These are phyloP conservation scores for Callionymus lyra DNA, from an alignment of 2,113 vertebrate species.

Conservation along the genomic window DNA sequence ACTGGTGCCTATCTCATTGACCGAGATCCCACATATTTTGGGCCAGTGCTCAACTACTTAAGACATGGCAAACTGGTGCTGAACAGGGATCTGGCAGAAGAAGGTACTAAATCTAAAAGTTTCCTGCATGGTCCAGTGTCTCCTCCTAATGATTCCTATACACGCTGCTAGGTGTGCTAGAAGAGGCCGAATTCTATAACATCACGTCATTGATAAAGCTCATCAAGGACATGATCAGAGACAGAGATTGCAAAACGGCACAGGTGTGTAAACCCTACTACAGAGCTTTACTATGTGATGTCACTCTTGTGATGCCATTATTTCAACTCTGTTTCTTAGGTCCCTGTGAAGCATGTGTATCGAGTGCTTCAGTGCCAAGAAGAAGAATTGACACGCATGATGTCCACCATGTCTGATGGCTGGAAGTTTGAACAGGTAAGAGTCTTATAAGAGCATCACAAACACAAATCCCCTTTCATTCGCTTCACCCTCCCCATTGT, in stretches of 20 bases:
- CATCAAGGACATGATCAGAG: slow-evolving; percentile 95
- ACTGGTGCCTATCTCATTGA: slow-evolving; percentile 97
- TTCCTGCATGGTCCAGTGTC: neutral
- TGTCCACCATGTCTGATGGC: slow-evolving; percentile 98
- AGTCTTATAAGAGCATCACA: slow-evolving; percentile 1
- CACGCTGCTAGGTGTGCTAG: slow-evolving; percentile 77
- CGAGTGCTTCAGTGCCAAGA: slow-evolving; percentile 97
- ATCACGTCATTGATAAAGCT: slow-evolving; percentile 98
- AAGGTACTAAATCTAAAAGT: slow-evolving; percentile 69
- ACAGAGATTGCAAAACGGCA: slow-evolving; percentile 89
- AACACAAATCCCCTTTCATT: slow-evolving; percentile 16
- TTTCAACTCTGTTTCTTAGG: slow-evolving; percentile 51
- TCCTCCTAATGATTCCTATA: too few relatives aligned
- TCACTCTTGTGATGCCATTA: too few relatives aligned
- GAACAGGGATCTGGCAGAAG: slow-evolving; percentile 93
- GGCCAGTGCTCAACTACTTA: slow-evolving; percentile 94
- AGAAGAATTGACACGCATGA: slow-evolving; percentile 97
- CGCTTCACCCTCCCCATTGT: slow-evolving; percentile 35
- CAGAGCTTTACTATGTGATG: too few relatives aligned
- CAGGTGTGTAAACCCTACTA: slow-evolving; percentile 67
- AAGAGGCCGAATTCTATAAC: slow-evolving; percentile 98
- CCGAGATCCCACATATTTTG: slow-evolving; percentile 94
- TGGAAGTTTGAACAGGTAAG: slow-evolving; percentile 98
- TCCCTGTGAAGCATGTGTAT: slow-evolving; percentile 93
- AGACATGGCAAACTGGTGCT: slow-evolving; percentile 96